Evolutionary conservation across 2,797 vertebrate genomes (phyloP).

Genomic region (Melanotaenia boesemani): DNA sequence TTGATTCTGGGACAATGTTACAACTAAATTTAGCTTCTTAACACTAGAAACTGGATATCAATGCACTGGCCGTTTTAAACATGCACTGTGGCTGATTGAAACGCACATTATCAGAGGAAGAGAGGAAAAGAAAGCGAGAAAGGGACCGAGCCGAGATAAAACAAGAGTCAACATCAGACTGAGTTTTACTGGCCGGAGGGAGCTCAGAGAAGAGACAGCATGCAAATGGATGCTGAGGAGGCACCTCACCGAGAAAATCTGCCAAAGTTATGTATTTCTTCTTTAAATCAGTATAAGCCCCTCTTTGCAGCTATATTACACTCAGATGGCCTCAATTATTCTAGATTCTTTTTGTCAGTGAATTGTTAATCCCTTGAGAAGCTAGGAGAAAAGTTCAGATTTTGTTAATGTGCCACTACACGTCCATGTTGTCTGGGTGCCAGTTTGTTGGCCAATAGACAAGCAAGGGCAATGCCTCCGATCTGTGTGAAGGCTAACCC

Average conservation of each 20-base stretch:
- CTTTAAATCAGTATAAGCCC: background rate
- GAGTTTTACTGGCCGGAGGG: background rate
- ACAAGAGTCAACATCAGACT: background rate
- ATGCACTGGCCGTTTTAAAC: background rate
- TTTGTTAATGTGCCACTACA: slow-evolving; percentile 65
- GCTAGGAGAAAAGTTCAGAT: background rate
- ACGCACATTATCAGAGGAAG: background rate
- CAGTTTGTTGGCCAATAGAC: slow-evolving; percentile 85
- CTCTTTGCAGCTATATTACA: slow-evolving; percentile 7
- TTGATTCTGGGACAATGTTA: background rate
- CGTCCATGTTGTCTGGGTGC: slow-evolving; percentile 70
- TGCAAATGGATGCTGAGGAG: background rate
- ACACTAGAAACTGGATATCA: background rate
- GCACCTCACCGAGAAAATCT: too few relatives aligned
- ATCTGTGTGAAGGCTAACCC: slow-evolving; percentile 86
- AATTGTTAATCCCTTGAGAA: background rate
- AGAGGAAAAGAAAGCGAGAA: background rate
- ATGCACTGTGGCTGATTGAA: background rate
- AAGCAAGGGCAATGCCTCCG: slow-evolving; percentile 85
- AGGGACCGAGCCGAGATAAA: background rate
- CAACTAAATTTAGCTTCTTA: background rate
- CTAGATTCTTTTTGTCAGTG: slow-evolving; percentile 10
- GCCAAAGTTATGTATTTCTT: background rate
- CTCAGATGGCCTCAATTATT: slow-evolving; percentile 9
- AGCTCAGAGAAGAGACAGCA: background rate